Conservation (phyloP, 37 sponge, comb jelly and placozoan genomes). For the Theonella swinhoei region DNA sequence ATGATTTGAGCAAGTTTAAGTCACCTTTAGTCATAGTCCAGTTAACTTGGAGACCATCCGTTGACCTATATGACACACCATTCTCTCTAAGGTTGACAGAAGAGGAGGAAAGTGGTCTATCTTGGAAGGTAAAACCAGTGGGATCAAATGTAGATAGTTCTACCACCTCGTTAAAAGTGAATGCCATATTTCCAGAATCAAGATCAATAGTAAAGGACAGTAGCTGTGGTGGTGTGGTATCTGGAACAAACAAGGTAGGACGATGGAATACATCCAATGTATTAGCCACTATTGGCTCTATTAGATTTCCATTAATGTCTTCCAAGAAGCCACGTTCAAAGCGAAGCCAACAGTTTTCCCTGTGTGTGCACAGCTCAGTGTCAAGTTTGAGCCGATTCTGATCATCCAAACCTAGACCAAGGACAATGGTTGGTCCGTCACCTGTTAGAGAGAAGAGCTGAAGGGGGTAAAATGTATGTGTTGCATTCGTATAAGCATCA, state of each 20-base stretch:
- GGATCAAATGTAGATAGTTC: conserved; percentile 59
- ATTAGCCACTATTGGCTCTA: conserved; percentile 52
- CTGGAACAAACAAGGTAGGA: conserved; percentile 49
- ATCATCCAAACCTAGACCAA: conserved; percentile 50
- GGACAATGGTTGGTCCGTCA: conserved; percentile 43
- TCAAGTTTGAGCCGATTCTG: conserved; percentile 77
- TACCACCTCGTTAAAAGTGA: conserved; percentile 86
- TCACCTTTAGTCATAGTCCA: conserved; percentile 66
- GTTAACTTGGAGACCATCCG: conserved; percentile 48
- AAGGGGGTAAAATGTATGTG: conserved; percentile 31
- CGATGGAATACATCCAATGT: conserved; percentile 52
- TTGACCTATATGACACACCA: conserved; percentile 47
- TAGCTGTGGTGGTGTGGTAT: conserved; percentile 64
- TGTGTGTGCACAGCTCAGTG: conserved; percentile 64
- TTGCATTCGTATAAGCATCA: conserved; percentile 41
- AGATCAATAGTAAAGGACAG: conserved; percentile 66
- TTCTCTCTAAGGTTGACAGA: conserved; percentile 27
- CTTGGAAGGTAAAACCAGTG: conserved; percentile 68
- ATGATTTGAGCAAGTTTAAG: conserved; percentile 68
- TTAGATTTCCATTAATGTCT: conserved; percentile 69
- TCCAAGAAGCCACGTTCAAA: conserved; percentile 46
- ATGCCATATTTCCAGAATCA: conserved; percentile 63
- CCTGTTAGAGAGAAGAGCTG: conserved; percentile 12
- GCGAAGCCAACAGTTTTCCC: conserved; percentile 79
- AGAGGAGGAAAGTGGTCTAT: conserved; percentile 15